Evolutionary conservation across 2,797 vertebrate species (phyloP), one percentile per base, ranked within the genome.

Genomic region (Gobio occitaniae): DNA sequence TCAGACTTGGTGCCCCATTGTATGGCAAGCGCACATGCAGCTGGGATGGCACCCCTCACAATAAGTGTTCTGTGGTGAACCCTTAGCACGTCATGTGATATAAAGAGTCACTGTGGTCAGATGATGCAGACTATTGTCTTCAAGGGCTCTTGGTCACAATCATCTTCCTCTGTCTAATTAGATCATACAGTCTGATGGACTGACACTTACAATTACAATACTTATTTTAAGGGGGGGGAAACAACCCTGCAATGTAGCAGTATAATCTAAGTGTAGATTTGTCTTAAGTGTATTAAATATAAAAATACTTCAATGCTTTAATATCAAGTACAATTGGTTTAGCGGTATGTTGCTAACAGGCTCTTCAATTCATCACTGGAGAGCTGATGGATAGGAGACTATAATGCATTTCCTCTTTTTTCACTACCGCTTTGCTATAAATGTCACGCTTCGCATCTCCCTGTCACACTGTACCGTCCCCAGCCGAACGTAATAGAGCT

Each of bases 111-210:
- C 77, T 84, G 81, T 86, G 83, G 85, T 89, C 87, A 88, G 87
- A 88, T 88, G 86, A 90, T 88, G 74, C 79, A 85, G 87, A 86
- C 89, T 86, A 86, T 88, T 90, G 89, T 88, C 82, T 88, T 87
- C 69, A 78, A 87, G 83, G 77, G 86, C 66, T 83, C 56, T 87
- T 82, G 81, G 74, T 85, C 86, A 87, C 83, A 78, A 70, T 83
- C 80, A 52, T 87, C 71, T 85, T 83, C 66, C 79, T 85, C 69
- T 78, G 54, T 72, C 66, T 85, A 65, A 71, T 81, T 82, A 52
- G 83, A 87, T 81, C 52, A 71, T 82, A 84, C 71, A 70, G 82
- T 81, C 65, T 87, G 78, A 80, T 84, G 80, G 78, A 84, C 66
- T 63, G 79, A 52, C 48, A 80, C 78, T 74, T 68, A 63, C 47